A percentile compares a stretch with the other conserved stretches of the same genome.
Conservation (phyloP, 2,113 vertebrate genomes). For the Empidonax traillii region DNA sequence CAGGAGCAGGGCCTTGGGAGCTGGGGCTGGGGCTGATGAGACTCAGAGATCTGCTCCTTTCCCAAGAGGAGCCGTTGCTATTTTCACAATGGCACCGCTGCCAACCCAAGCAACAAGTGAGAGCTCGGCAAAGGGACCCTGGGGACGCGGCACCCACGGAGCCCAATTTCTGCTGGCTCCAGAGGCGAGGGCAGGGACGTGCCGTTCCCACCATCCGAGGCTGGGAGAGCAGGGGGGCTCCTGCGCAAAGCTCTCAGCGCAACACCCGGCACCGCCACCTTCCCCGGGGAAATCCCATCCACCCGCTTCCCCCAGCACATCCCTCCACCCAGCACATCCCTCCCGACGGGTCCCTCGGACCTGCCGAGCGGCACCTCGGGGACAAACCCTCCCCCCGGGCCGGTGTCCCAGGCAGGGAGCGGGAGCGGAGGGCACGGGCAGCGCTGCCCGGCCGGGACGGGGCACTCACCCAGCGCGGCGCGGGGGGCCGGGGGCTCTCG, state of each 20-base stretch:
- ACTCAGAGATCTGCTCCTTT: background rate
- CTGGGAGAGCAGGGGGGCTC: background rate
- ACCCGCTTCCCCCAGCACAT: fast-evolving
- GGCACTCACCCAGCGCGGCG: background rate
- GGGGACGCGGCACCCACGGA: background rate
- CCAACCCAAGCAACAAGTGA: fast-evolving
- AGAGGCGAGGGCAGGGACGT: background rate
- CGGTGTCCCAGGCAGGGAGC: background rate
- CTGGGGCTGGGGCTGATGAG: background rate
- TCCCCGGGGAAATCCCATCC: fast-evolving
- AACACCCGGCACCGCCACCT: fast-evolving
- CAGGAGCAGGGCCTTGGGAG: background rate
- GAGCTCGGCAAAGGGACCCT: background rate
- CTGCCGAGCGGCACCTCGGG: background rate
- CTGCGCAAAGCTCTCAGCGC: background rate
- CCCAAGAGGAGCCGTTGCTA: background rate
- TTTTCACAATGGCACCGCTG: fast-evolving
- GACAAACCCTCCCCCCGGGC: fast-evolving
- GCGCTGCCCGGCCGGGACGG: background rate
- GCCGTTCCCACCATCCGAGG: fast-evolving
- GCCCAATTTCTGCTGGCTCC: background rate
- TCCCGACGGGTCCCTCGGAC: background rate
- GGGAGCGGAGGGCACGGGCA: background rate
- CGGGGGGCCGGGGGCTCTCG: background rate
- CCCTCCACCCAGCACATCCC: background rate